Conservation (phyloP, 2,888 invertebrate genomes). For the Harpagoxenus sublaevis region DNA sequence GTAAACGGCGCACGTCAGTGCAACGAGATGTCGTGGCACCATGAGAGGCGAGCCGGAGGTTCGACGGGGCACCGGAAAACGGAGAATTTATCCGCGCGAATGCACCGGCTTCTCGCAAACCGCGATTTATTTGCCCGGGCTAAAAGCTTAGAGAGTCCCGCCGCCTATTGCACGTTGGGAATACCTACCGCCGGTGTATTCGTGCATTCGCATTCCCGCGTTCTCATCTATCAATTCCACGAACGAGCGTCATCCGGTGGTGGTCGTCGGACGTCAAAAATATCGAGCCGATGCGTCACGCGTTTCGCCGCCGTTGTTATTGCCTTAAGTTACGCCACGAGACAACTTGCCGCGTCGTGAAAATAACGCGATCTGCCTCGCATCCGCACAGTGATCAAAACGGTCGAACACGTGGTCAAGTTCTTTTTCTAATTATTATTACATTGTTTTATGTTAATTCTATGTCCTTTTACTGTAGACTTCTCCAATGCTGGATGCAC, state of each 20-base stretch:
- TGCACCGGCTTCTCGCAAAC: constrained; percentile 67
- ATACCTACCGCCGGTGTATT: constrained; percentile 71
- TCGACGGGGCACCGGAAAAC: constrained; percentile 39
- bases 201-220: constrained; percentile 68
- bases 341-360: neutral
- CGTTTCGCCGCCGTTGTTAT: neutral
- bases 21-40: constrained; percentile 59
- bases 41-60: neutral
- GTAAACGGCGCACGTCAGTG: constrained; percentile 69
- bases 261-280: constrained; percentile 36
- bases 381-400: neutral
- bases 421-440: too few relatives aligned
- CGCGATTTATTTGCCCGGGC: constrained; percentile 77
- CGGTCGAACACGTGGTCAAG: too few relatives aligned
- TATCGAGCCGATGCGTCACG: neutral
- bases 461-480: too few relatives aligned
- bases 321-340: too few relatives aligned
- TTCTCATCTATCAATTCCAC: constrained; percentile 77
- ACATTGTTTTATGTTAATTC: too few relatives aligned
- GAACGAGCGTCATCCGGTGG: constrained; percentile 49
- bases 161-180: constrained; percentile 71
- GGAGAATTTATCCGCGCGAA: constrained; percentile 71
- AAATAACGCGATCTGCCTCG: neutral
- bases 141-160: constrained; percentile 76
- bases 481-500: too few relatives aligned